Percentiles rank a stretch among this genome's conserved stretches.
Conservation (phyloP, 1,140 invertebrate species). For the Hydropsyche tenuis region DNA sequence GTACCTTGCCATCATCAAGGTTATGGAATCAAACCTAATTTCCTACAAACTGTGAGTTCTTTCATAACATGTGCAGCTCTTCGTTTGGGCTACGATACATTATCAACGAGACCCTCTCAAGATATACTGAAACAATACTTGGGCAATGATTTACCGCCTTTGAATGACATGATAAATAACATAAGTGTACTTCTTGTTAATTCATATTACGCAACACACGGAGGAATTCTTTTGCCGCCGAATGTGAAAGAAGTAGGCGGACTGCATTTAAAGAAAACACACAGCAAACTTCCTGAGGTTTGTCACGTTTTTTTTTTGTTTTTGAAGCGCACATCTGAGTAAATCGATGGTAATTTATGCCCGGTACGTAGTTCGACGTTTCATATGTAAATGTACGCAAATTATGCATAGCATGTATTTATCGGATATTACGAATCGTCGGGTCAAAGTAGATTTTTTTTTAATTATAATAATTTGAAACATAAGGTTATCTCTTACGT, state of each 20-base stretch:
- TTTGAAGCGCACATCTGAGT: no score
- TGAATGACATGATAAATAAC: constrained; percentile 58
- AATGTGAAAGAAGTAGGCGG: constrained; percentile 67
- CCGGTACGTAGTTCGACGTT: neutral
- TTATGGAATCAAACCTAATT: constrained; percentile 43
- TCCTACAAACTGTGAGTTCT: constrained; percentile 49
- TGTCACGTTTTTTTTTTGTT: constrained; percentile 19
- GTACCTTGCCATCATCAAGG: constrained; percentile 47
- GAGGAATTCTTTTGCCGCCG: constrained; percentile 58
- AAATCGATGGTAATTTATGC: constrained; percentile 1
- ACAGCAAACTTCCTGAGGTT: constrained; percentile 37
- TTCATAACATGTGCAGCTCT: constrained; percentile 40
- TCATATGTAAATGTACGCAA: no score
- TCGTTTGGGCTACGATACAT: constrained; percentile 46
- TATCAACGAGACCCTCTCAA: constrained; percentile 33
- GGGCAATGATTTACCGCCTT: constrained; percentile 53
- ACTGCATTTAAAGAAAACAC: constrained; percentile 56
- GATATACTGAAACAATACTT: constrained; percentile 54
- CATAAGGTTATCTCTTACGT: no score
- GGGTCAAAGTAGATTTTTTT: no score
- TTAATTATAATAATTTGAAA: no score
- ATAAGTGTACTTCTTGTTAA: constrained; percentile 65
- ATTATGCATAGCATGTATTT: no score
- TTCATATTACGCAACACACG: constrained; percentile 63
- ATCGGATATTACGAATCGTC: no score